phyloP scores from a whole-genome alignment of 2,888 invertebrate genomes.

The Neria commutata region DNA sequence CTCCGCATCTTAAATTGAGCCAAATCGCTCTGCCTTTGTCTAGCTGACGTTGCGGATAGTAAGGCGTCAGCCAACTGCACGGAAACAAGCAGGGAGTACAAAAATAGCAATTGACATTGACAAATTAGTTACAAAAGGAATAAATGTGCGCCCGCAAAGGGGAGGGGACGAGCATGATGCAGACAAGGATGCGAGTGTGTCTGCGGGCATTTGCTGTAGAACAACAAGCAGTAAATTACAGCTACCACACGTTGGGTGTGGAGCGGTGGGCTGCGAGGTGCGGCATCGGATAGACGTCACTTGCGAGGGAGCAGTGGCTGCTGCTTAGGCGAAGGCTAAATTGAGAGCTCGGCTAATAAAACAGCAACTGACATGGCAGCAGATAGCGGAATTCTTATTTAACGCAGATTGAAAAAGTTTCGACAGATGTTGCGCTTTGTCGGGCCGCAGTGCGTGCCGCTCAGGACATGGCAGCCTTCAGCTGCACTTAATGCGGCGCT shows the following conservation, averaged over 20 bases:
- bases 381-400: slow-evolving; percentile 53
- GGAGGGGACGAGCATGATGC: not conserved
- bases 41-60: too few species aligned
- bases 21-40: too few species aligned
- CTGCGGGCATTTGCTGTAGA: not conserved
- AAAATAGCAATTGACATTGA: slow-evolving; percentile 54
- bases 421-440: slow-evolving; percentile 35
- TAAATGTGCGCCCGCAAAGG: not conserved
- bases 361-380: slow-evolving; percentile 52
- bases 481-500: too few species aligned
- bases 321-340: too few species aligned
- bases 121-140: slow-evolving; percentile 55
- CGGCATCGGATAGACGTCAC: too few species aligned
- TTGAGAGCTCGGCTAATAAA: slow-evolving; percentile 40
- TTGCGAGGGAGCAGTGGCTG: too few species aligned
- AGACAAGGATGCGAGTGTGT: not conserved
- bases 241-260: slow-evolving; percentile 4
- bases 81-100: slow-evolving; percentile 27
- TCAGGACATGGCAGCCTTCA: too few species aligned
- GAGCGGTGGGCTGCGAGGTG: too few species aligned
- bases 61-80: too few species aligned
- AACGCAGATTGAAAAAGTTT: slow-evolving; percentile 56
- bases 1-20: too few species aligned
- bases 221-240: slow-evolving; percentile 17
- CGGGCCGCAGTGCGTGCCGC: not conserved